Percentiles rank a stretch among this genome's conserved stretches.
Conservation (phyloP, 2,888 invertebrate genomes). For the Girardia tigrina region DNA sequence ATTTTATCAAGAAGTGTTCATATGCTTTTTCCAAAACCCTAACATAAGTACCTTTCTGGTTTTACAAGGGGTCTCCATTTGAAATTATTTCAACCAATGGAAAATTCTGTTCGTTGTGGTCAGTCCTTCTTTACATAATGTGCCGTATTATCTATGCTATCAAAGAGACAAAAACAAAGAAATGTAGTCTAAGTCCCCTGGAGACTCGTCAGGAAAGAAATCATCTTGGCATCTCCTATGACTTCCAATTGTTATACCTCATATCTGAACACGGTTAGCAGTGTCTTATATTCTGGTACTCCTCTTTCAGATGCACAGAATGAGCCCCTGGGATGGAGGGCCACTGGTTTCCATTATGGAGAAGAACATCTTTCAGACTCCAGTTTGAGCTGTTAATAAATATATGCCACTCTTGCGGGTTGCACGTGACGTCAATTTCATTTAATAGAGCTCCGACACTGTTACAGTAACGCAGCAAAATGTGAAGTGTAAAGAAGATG, state of each 20-base stretch:
- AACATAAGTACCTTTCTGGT: no score
- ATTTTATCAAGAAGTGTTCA: no score
- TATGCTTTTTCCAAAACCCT: no score
- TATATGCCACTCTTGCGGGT: neutral
- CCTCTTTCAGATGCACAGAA: slow-evolving; percentile 19
- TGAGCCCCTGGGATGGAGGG: slow-evolving; percentile 8
- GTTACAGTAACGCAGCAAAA: no score
- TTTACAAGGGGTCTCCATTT: neutral
- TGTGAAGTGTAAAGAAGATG: no score
- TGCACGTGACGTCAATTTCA: neutral
- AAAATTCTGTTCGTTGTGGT: neutral
- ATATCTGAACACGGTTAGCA: neutral
- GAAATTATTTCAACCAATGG: neutral
- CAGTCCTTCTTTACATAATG: slow-evolving; percentile 16
- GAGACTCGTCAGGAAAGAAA: neutral
- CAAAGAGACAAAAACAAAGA: neutral
- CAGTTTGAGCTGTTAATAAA: neutral
- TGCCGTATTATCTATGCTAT: neutral
- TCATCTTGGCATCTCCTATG: no score
- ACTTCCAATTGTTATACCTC: neutral
- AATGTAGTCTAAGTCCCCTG: neutral
- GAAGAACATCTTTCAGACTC: slow-evolving; percentile 25
- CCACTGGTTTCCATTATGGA: slow-evolving; percentile 1
- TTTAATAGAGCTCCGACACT: slow-evolving; percentile 1
- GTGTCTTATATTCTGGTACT: slow-evolving; percentile 7